These are phyloP conservation scores for Colinus virginianus DNA, from an alignment of 2,113 vertebrate genomes.

Conservation along the genomic window DNA sequence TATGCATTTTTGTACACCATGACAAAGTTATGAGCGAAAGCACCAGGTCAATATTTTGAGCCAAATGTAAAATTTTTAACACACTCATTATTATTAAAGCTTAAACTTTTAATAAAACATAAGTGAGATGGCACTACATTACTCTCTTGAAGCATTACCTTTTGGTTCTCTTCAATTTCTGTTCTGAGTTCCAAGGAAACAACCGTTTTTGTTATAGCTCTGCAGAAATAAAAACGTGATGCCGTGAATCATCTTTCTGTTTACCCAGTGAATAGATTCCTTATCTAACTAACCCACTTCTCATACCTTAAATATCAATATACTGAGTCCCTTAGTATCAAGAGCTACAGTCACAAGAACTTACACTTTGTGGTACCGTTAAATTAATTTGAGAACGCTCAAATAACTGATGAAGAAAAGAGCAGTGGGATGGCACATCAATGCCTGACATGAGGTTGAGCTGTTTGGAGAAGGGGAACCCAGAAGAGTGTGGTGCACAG, in stretches of 20 bases:
- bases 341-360: neutral
- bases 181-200: slow-evolving; percentile 89
- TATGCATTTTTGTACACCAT: neutral
- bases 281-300: neutral
- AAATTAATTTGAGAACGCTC: neutral
- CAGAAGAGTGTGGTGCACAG: neutral
- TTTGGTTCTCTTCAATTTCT: slow-evolving; percentile 96
- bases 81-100: neutral
- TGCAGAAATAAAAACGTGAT: slow-evolving; percentile 62
- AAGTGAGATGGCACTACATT: neutral
- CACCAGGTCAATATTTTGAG: neutral
- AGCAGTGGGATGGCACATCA: neutral
- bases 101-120: neutral
- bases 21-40: neutral
- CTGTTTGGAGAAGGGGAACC: neutral
- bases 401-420: neutral
- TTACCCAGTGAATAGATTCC: neutral
- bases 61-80: neutral
- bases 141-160: slow-evolving; percentile 80
- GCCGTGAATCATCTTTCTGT: neutral
- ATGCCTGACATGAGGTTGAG: neutral
- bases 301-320: neutral
- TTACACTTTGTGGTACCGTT: neutral
- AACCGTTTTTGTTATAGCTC: slow-evolving; percentile 93
- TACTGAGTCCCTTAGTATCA: neutral